Evolutionary conservation across 92 coral and sea anemone species (phyloP), one percentile per base, ranked within the genome.

Genomic region (Micromussa lordhowensis): DNA sequence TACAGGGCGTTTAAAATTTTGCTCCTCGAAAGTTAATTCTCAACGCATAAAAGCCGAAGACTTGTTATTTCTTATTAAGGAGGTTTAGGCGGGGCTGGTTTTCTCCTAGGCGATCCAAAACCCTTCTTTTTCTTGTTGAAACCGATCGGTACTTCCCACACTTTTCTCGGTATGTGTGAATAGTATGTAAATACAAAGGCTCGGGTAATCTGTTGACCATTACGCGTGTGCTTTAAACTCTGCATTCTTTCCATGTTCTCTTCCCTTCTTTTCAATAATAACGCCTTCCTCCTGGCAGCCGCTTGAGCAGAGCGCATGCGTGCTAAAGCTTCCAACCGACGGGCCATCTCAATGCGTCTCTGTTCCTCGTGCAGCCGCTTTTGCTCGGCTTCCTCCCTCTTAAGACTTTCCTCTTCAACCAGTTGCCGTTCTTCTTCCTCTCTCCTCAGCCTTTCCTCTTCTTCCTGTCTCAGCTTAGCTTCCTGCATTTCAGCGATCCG

Each of bases 401-500:
- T 88, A 16, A 87, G 93, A 64, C 84, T 89, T 73, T 97, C 96
- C 48, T 95, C 96, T 75, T 97, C 99, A 53, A 90, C 88, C 66
- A 88, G 88, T 32, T 87, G 95, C 53, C 94, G 94, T 88, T 97
- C 96, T 83, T 91, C 98, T 59, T 95, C 95, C 70, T 95, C 95
- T 38, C 90, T 90, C 61, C 89, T 87, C 21, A 84, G 85, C 9
- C 99, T 87, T 80, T 95, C 98, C 44, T 91, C 94, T 68, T 97
- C 99, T 82, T 87, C 92, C 79, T 93, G 95, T 55, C 89, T 84
- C 44, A 97, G 91, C 80, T 97, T 97, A 22, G 82, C 94, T 88
- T 96, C 98, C 91, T 95, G 98, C 74, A 96, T 98, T 88, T 97
- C 99, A 36, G 99, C 99, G 2, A 97, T 97, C 68, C 92, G 92